Conservation (phyloP, 1,140 invertebrate species). For the Drosophila ironensis region DNA sequence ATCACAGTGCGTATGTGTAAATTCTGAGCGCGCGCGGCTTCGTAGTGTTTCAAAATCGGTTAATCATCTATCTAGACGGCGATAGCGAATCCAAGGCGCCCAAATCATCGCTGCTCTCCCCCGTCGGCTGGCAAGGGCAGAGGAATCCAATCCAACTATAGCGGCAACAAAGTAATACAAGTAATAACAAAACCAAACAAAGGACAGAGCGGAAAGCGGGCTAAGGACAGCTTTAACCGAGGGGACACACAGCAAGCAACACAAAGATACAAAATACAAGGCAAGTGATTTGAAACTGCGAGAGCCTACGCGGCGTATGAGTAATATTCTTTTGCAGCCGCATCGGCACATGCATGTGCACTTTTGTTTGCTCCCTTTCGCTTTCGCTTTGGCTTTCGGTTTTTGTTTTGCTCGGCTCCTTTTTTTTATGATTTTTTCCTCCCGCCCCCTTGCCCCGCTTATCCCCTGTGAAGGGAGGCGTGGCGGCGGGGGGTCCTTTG, state of each 20-base stretch:
- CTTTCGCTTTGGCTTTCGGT: background rate
- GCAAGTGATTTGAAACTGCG: conserved; percentile 51
- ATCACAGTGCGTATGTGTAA: conserved; percentile 67
- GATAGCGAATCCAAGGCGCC: too few species aligned
- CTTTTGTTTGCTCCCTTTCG: conserved; percentile 11
- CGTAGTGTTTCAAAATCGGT: background rate
- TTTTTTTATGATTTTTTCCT: conserved; percentile 1
- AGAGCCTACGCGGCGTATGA: conserved; percentile 46
- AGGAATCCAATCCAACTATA: too few species aligned
- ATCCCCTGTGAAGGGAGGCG: too few species aligned
- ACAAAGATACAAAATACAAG: conserved; percentile 10
- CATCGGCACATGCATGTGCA: conserved; percentile 20
- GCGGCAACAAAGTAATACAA: too few species aligned
- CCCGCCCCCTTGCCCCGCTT: too few species aligned
- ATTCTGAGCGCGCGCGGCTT: conserved; percentile 23
- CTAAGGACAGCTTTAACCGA: background rate
- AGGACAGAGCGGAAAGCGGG: conserved; percentile 7
- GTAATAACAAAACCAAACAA: conserved; percentile 1
- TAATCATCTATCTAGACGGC: too few species aligned
- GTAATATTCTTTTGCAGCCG: conserved; percentile 35
- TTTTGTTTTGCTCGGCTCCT: conserved; percentile 25
- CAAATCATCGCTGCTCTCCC: too few species aligned
- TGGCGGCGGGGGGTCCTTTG: conserved; percentile 1
- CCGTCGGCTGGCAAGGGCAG: too few species aligned
- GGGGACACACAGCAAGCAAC: conserved; percentile 1